These are phyloP conservation scores for Halcyon chelicuti DNA, from an alignment of 2,797 vertebrate species.

Conservation along the genomic window DNA sequence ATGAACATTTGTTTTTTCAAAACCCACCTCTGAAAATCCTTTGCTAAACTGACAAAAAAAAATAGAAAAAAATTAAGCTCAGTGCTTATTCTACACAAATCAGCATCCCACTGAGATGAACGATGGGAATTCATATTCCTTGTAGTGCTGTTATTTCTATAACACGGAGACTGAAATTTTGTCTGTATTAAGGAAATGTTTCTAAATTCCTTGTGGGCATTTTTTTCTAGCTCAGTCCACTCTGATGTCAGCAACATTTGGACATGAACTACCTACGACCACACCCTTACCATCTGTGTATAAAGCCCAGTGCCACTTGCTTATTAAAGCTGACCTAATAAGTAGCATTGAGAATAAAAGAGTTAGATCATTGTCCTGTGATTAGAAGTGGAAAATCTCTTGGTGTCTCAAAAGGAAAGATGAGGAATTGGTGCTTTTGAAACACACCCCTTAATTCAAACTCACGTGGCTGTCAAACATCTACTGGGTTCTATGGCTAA, in stretches of 20 bases:
- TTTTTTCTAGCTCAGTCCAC: background rate
- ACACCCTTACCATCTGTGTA: background rate
- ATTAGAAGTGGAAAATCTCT: background rate
- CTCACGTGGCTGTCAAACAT: background rate
- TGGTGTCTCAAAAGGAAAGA: background rate
- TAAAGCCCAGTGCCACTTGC: background rate
- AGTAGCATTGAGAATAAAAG: accelerated
- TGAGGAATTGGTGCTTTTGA: background rate
- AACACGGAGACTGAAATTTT: background rate
- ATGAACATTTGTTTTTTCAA: background rate
- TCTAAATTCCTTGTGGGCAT: background rate
- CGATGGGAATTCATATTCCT: background rate
- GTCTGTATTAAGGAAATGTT: background rate
- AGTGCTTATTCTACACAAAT: background rate
- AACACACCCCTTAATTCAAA: background rate
- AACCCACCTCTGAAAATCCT: background rate
- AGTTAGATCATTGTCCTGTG: background rate
- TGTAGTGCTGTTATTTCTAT: background rate
- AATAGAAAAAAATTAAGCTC: background rate
- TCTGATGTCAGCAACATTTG: background rate
- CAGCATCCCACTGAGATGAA: background rate
- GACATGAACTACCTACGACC: background rate
- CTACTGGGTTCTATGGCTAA: background rate
- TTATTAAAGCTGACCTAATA: background rate
- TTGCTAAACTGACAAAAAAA: background rate